A percentile compares a stretch with the other conserved stretches of the same genome.
Evolutionary conservation across 2,113 vertebrate genomes (phyloP).

Genomic region (Ceyx melanurus): DNA sequence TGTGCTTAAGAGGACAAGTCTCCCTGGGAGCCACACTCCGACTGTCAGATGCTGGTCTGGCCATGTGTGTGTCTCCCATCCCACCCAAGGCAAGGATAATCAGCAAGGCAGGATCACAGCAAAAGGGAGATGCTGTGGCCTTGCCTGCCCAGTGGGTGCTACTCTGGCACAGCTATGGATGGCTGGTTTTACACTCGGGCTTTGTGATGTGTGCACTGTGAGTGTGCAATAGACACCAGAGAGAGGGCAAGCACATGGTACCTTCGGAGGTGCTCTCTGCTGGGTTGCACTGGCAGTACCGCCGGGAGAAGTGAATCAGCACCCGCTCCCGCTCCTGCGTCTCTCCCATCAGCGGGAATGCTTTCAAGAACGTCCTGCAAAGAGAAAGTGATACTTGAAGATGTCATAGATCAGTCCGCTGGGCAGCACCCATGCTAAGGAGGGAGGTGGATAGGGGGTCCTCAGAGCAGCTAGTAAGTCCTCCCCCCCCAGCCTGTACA

Average conservation of each 20-base stretch:
- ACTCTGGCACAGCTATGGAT: rapidly evolving
- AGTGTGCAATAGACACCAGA: background rate
- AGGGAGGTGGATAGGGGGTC: background rate
- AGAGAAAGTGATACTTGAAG: background rate
- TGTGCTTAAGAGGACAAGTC: too few species aligned
- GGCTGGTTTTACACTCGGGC: rapidly evolving
- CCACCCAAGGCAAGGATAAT: background rate
- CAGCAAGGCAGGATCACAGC: background rate
- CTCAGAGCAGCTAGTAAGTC: background rate
- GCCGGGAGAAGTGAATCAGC: constrained; percentile 87
- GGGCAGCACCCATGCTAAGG: background rate
- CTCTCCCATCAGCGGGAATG: constrained; percentile 92
- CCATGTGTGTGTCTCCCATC: background rate
- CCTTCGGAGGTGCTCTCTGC: constrained; percentile 81
- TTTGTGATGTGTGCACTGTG: background rate
- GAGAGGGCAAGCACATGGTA: background rate
- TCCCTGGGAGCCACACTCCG: background rate
- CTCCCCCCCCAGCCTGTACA: background rate
- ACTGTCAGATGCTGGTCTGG: background rate
- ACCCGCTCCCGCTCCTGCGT: constrained; percentile 95
- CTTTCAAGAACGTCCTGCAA: constrained; percentile 88
- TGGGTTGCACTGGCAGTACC: constrained; percentile 90
- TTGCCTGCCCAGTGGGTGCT: background rate
- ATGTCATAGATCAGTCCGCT: background rate
- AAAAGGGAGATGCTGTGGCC: background rate